A percentile compares a stretch with the other conserved stretches of the same genome.
Evolutionary conservation across 2,113 vertebrate genomes (phyloP).

Genomic region (Istiophorus platypterus): DNA sequence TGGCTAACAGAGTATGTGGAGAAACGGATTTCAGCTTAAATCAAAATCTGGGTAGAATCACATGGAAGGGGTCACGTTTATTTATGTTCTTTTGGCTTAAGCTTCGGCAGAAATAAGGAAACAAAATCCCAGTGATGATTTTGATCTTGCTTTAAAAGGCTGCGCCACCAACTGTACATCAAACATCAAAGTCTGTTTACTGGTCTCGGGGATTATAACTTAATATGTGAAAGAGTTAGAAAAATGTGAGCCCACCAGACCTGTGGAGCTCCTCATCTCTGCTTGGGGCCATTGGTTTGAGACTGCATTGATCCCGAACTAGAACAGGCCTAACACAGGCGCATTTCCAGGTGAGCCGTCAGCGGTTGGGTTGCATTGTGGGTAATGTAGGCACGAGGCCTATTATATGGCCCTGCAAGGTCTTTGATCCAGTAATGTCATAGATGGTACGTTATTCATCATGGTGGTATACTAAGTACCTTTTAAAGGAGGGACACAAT

Average conservation of each 20-base stretch:
- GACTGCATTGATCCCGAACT: neutral
- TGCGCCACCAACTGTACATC: neutral
- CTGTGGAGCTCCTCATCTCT: neutral
- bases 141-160: conserved; percentile 16
- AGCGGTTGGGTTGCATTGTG: neutral
- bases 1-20: conserved; percentile 25
- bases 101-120: neutral
- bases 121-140: neutral
- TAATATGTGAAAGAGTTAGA: neutral
- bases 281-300: neutral
- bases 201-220: neutral
- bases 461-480: neutral
- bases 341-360: neutral
- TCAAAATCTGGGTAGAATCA: conserved; percentile 30
- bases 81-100: neutral
- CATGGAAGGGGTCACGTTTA: neutral
- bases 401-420: too few relatives aligned
- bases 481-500: neutral
- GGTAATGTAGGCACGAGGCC: neutral
- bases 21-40: conserved; percentile 19
- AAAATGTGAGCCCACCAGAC: neutral
- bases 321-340: neutral
- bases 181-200: conserved; percentile 5
- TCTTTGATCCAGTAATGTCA: neutral
- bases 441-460: neutral